Evolutionary conservation across 2,888 invertebrate species (phyloP).

Genomic region (Cotesia congregata): DNA sequence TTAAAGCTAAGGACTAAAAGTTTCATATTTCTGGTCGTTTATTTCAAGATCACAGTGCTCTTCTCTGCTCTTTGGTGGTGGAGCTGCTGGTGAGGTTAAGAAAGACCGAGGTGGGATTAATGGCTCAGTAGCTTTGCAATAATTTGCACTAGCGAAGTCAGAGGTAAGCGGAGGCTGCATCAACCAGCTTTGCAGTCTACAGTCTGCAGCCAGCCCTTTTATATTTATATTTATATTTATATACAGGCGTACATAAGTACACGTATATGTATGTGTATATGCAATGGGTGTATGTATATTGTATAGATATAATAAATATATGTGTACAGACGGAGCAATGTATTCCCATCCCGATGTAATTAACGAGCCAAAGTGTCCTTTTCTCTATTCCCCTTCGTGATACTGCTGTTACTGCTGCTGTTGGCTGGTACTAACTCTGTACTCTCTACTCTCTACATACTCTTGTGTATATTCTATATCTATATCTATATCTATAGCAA

Average conservation of each 20-base stretch:
- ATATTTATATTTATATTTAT: conserved; percentile 9
- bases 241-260: conserved; percentile 8
- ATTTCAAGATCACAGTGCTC: conserved; percentile 14
- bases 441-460: conserved; percentile 4
- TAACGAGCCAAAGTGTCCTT: conserved; percentile 40
- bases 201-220: neutral
- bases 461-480: conserved; percentile 1
- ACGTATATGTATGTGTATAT: conserved; percentile 11
- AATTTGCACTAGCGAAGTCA: conserved; percentile 28
- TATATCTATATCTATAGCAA: no score
- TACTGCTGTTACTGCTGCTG: neutral
- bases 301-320: neutral
- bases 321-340: neutral
- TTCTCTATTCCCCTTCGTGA: conserved; percentile 25
- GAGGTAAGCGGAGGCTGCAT: neutral
- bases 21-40: conserved; percentile 36
- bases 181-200: neutral
- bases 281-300: no score
- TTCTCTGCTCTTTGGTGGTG: neutral
- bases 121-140: conserved; percentile 39
- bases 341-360: conserved; percentile 32
- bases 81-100: conserved; percentile 15
- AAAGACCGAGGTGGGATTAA: conserved; percentile 34
- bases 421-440: neutral
- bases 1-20: conserved; percentile 11